Evolutionary conservation across 2,888 invertebrate species (phyloP).

Genomic region (Drosophila pegasa): DNA sequence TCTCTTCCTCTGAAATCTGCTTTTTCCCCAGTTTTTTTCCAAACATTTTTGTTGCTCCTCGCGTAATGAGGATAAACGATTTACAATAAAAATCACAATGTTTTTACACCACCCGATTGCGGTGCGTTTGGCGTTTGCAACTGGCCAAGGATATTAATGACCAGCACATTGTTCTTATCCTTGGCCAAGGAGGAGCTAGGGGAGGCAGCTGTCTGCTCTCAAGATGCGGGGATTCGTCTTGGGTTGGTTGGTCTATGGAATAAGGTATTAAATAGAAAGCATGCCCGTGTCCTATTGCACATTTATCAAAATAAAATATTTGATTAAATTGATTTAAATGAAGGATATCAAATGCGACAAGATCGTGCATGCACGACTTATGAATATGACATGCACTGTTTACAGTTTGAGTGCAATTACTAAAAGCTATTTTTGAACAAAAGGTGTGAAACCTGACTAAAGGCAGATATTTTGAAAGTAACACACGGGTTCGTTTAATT

Average conservation of each 20-base stretch:
- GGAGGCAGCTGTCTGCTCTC: background rate
- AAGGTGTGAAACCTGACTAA: conserved; percentile 8
- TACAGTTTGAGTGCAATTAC: conserved; percentile 10
- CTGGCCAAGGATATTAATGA: conserved; percentile 65
- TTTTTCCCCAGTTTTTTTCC: conserved; percentile 52
- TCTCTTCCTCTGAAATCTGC: background rate
- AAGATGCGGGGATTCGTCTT: conserved; percentile 29
- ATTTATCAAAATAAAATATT: background rate
- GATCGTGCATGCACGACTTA: background rate
- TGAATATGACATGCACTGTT: background rate
- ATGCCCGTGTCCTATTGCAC: background rate
- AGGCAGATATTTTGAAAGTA: background rate
- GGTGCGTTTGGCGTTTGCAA: conserved; percentile 24
- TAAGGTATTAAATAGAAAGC: background rate
- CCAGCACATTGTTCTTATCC: conserved; percentile 31
- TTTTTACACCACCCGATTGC: conserved; percentile 57
- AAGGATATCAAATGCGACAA: background rate
- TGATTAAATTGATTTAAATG: background rate
- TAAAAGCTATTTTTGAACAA: fast-evolving
- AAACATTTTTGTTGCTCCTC: conserved; percentile 56
- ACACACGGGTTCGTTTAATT: background rate
- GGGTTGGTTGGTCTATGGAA: background rate
- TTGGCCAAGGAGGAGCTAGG: background rate
- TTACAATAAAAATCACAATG: conserved; percentile 69
- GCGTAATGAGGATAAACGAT: conserved; percentile 78